Base-by-base conservation (phyloP, 2,888 invertebrate genomes). In the Stenoptilia bipunctidactyla region DNA sequence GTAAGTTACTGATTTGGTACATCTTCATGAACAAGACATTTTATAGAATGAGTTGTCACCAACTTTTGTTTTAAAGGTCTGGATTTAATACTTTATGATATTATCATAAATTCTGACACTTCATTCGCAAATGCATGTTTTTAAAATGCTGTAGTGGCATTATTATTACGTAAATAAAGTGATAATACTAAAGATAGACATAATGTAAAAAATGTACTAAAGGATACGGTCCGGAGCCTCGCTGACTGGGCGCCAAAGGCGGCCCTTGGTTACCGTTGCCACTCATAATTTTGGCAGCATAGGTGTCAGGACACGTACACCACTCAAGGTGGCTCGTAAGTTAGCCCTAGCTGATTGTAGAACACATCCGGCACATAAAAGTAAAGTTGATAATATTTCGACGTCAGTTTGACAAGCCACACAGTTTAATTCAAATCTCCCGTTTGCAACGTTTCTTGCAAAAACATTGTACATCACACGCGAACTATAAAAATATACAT, bases 221-320 rank as follows among this genome's bases (percentile, higher is more conserved):
- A 87, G 87, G 87, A 87, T 87, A 87, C 87, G 85, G 64, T 70
- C 75, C 85, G 68, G 79, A 82, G 56, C 75, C 86, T 71, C 82
- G 86, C 66, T 77, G 86, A 83, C 71, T 82, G 65, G 85, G 85
- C 71, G 86, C 86, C 71, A 85, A 69, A 20, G 20, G 30, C 69
- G 87, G 87, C 85, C 86, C 84, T 84, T 86, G 87, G 75, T 88
- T 88, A 75, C 86, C 87, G 80, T 88, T 88, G 72, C 86, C 85
- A 79, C 87, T 88, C 88, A 88, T 88, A 73, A 65, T 79, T 72
- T 85, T 74, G 74, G 79, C 80, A 80, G 85, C 85, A 85, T 83
- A 85, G 85, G 85, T 86, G 68, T 85, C 73, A 65, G 70, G 75
- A 82, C 79, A 82, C 80, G 82, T 85, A 85, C 77, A 87, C 82